Evolutionary conservation across 2,797 vertebrate genomes (phyloP), one percentile per base, ranked within the genome.

Genomic region (Glossophaga mutica): DNA sequence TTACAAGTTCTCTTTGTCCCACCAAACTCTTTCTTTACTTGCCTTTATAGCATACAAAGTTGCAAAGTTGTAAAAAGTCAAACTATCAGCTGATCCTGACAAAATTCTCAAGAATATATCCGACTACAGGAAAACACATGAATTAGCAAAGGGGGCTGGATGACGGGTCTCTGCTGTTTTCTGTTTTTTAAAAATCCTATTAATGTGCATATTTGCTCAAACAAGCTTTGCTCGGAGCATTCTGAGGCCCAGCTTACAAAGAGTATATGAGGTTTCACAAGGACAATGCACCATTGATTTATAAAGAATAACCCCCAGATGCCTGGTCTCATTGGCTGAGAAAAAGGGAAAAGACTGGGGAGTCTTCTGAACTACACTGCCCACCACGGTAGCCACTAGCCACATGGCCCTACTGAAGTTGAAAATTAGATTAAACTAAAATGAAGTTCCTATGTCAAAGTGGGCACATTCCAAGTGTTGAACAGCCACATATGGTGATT

Each of bases 31-130:
- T 46, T 39, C 9, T 46, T 48, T n/a, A 50, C n/a, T 81, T 74
- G 32, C 5, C 48, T 84, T 46, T 15, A n/a, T 52, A 71, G 34
- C 59, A 39, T n/a, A 24, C 19, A 78, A 83, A 62, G 19, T 55
- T 44, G 29, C 19, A 78, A 83, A 57, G 16, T 55, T 44, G 32
- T 76, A 42, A 44, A 86, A 62, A 68, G 89, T 91, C 94, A 83
- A 96, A 82, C 90, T 34, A 62, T 94, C 86, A 95, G 87, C 44
- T 88, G 34, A 34, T 42, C 70, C 77, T 50, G 79, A 94, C n/a
- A 95, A 81, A 95, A 18, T 39, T 15, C 84, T 87, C 50, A 76
- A 79, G 93, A 96, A 91, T 34, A 73, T 32, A 22, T 85, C 22
- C 24, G 18, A 34, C 37, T 91, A 39, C 21, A 89, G 95, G 95